Percentiles rank a stretch among this genome's conserved stretches.
Evolutionary conservation across 2,797 vertebrate genomes (phyloP).

Genomic region (Parotocinclus haroldoi): DNA sequence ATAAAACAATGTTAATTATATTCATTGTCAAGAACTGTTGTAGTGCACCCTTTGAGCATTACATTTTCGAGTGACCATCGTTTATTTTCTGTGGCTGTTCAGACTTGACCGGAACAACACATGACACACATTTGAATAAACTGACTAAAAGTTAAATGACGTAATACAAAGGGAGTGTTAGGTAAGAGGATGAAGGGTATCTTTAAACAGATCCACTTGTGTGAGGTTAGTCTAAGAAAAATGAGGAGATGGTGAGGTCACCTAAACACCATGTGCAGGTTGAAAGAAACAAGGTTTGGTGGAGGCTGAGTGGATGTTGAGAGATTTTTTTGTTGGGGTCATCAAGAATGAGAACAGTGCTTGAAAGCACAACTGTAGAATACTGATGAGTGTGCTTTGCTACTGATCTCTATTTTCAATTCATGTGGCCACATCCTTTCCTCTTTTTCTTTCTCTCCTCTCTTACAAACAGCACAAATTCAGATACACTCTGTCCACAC

Average conservation of each 20-base stretch:
- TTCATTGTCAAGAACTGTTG: too few relatives aligned
- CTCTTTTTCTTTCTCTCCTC: slow-evolving; percentile 38
- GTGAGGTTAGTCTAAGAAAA: slow-evolving; percentile 9
- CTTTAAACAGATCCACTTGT: neutral
- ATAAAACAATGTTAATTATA: too few relatives aligned
- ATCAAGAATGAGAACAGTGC: slow-evolving; percentile 17
- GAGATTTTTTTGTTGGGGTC: slow-evolving; percentile 10
- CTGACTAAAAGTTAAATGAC: too few relatives aligned
- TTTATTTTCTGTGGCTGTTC: too few relatives aligned
- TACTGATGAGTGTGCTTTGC: slow-evolving; percentile 38
- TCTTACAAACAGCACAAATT: slow-evolving; percentile 41
- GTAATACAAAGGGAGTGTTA: too few relatives aligned
- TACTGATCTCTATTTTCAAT: slow-evolving; percentile 21
- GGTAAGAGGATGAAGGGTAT: too few relatives aligned
- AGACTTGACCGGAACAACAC: too few relatives aligned
- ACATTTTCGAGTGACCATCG: too few relatives aligned
- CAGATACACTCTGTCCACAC: slow-evolving; percentile 26
- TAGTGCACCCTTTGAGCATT: too few relatives aligned
- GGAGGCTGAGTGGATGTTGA: slow-evolving; percentile 18
- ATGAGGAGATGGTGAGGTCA: neutral
- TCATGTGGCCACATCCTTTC: slow-evolving; percentile 25
- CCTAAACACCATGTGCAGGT: neutral
- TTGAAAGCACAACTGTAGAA: slow-evolving; percentile 34
- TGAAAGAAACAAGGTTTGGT: slow-evolving; percentile 12
- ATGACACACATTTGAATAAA: too few relatives aligned